A percentile compares a stretch with the other conserved stretches of the same genome.
Conservation (phyloP, 1,140 invertebrate genomes). For the Trichomalopsis sarcophagae region DNA sequence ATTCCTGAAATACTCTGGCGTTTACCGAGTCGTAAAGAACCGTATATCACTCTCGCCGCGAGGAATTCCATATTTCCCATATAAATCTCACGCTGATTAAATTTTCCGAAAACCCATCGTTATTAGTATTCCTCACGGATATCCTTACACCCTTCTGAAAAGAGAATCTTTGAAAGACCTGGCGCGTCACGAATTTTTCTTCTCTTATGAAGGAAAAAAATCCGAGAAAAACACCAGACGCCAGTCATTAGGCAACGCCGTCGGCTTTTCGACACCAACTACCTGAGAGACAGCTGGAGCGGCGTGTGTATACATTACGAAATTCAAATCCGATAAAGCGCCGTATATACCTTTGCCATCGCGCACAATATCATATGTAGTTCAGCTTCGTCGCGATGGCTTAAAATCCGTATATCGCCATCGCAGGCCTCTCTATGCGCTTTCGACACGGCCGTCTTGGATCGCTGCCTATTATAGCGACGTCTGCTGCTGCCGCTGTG, state of each 20-base stretch:
- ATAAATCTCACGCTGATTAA: neutral
- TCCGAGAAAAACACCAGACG: no score
- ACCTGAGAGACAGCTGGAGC: no score
- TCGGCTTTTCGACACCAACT: no score
- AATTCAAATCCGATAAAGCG: slow-evolving; percentile 27
- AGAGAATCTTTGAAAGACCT: no score
- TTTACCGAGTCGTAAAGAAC: neutral
- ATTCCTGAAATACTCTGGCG: neutral
- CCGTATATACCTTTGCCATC: neutral
- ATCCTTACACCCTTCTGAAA: neutral
- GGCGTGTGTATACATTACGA: neutral
- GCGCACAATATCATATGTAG: neutral
- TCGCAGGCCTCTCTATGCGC: neutral
- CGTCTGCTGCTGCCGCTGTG: neutral
- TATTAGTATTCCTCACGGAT: neutral
- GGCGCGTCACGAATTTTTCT: no score
- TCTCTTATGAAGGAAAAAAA: no score
- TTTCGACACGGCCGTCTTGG: slow-evolving; percentile 14
- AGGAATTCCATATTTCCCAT: slow-evolving; percentile 1
- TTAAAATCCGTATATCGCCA: slow-evolving; percentile 1
- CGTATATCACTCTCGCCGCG: neutral
- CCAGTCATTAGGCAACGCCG: no score
- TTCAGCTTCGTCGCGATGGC: neutral
- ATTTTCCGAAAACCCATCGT: neutral
- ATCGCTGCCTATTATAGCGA: slow-evolving; percentile 35